A percentile compares a stretch with the other conserved stretches of the same genome.
These are phyloP conservation scores for Odobenus rosmarus DNA, from an alignment of 2,113 vertebrate species.

Conservation along the genomic window DNA sequence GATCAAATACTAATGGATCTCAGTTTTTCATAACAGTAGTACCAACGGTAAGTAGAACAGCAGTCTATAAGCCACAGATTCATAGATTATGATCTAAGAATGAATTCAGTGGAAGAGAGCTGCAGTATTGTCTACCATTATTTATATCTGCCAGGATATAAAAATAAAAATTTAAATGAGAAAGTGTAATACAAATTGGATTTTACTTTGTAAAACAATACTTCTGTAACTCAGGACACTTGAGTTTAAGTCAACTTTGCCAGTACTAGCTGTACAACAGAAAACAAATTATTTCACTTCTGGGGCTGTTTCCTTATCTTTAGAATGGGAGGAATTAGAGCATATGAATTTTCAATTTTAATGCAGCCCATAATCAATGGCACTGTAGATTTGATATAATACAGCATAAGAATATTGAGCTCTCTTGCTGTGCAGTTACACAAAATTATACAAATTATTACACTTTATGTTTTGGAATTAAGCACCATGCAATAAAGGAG, in stretches of 20 bases:
- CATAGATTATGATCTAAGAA: neutral
- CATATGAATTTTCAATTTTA: constrained; percentile 41
- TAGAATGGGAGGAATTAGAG: neutral
- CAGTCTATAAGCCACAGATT: neutral
- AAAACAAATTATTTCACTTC: constrained; percentile 51
- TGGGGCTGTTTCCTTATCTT: neutral
- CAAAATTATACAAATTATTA: constrained; percentile 25
- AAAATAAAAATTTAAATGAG: constrained; percentile 47
- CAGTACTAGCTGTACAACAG: neutral
- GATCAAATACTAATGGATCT: constrained; percentile 95
- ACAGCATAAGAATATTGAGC: neutral
- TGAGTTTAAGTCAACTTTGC: neutral
- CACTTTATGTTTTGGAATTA: neutral
- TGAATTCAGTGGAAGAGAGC: constrained; percentile 1
- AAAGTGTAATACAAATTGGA: constrained; percentile 23
- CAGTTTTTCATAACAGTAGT: constrained; percentile 99
- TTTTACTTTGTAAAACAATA: constrained; percentile 36
- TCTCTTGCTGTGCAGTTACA: neutral
- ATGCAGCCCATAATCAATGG: neutral
- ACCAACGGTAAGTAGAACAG: constrained; percentile 91
- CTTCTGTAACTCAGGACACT: neutral
- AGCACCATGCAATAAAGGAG: neutral
- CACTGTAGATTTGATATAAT: constrained; percentile 39
- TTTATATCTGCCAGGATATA: constrained; percentile 3
- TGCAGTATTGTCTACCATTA: constrained; percentile 29